phyloP scores from a whole-genome alignment of 2,888 invertebrate genomes.

The Aricia artaxerxes region DNA sequence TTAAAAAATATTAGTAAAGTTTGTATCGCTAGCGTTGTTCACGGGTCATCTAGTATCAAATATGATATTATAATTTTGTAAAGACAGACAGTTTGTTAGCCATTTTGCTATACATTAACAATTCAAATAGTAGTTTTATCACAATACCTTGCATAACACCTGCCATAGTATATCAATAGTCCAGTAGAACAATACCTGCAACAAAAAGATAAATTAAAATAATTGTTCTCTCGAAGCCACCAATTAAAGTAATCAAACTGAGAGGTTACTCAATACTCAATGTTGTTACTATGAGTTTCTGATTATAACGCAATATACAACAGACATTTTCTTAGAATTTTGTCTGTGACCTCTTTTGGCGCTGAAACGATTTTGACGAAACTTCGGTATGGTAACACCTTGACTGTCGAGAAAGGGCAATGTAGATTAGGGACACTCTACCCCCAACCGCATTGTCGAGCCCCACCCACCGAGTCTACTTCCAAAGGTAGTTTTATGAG shows the following conservation, averaged over 20 bases:
- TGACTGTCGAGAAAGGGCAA: no score
- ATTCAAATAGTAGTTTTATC: background rate
- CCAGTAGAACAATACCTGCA: slow-evolving; percentile 23
- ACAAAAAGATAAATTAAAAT: slow-evolving; percentile 17
- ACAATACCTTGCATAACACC: background rate
- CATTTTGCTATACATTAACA: no score
- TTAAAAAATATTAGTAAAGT: no score
- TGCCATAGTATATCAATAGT: slow-evolving; percentile 1
- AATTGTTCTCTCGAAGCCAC: background rate
- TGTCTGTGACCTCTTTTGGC: background rate
- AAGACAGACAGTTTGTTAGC: no score
- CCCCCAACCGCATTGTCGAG: no score
- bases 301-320: background rate
- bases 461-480: no score
- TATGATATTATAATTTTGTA: no score
- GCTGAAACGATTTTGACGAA: background rate
- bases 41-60: no score
- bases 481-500: no score
- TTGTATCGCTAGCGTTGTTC: no score
- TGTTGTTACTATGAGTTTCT: background rate
- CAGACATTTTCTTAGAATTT: background rate
- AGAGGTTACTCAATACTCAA: slow-evolving; percentile 22
- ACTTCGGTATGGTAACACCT: no score
- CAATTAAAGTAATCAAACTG: slow-evolving; percentile 8
- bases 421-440: no score